A percentile compares a stretch with the other conserved stretches of the same genome.
Evolutionary conservation across 2,888 invertebrate genomes (phyloP).

Genomic region (Pomacea canaliculata): DNA sequence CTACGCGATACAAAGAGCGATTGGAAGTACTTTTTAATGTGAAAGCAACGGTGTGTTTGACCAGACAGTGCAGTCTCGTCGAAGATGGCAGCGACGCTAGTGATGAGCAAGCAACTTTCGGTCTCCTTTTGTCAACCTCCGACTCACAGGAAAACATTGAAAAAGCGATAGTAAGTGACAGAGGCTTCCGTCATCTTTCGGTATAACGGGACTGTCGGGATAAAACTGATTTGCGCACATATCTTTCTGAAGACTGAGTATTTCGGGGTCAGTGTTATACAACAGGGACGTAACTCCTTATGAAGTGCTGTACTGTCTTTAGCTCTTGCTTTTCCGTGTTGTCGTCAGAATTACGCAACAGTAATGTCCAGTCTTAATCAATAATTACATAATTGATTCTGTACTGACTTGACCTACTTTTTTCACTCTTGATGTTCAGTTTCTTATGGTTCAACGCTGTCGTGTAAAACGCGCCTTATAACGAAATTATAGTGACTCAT

Average conservation of each 20-base stretch:
- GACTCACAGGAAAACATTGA: conserved; percentile 47
- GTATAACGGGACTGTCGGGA: neutral
- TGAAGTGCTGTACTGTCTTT: too few species aligned
- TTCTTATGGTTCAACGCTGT: too few species aligned
- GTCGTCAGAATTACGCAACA: too few species aligned
- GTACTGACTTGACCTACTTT: neutral
- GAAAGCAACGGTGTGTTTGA: conserved; percentile 5
- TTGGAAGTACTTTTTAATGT: conserved; percentile 39
- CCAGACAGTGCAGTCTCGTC: neutral
- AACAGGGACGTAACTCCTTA: too few species aligned
- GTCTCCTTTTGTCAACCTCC: conserved; percentile 29
- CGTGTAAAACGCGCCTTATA: too few species aligned
- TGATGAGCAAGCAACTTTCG: conserved; percentile 18
- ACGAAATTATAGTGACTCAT: neutral
- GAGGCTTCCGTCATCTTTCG: neutral
- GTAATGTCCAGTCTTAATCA: too few species aligned
- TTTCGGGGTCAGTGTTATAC: too few species aligned
- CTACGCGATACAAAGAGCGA: conserved; percentile 30
- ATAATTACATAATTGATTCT: too few species aligned
- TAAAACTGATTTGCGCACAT: neutral
- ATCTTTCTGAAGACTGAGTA: too few species aligned
- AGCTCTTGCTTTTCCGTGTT: too few species aligned
- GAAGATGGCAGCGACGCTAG: conserved; percentile 10
- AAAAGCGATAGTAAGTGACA: conserved; percentile 53
- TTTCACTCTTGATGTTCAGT: too few species aligned